Percentiles rank a stretch among this genome's conserved stretches.
phyloP scores from a whole-genome alignment of 2,797 vertebrate genomes.

The Cyprinodon diabolis region DNA sequence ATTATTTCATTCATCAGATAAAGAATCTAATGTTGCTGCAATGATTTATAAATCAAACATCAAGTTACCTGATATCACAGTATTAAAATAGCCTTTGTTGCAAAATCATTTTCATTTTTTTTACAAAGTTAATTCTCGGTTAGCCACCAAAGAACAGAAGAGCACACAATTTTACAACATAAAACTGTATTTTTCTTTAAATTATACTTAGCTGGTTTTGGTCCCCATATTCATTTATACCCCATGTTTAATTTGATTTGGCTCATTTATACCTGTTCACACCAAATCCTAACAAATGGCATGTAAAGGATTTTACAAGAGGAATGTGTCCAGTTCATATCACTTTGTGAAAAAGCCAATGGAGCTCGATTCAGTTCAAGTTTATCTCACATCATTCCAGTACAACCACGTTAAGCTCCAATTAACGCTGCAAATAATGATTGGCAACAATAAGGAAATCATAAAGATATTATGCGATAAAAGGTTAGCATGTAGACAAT shows the following conservation, averaged over 20 bases:
- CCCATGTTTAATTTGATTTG: neutral
- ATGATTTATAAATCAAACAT: constrained; percentile 8
- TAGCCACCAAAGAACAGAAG: neutral
- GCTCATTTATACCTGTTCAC: neutral
- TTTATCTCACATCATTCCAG: too few species aligned
- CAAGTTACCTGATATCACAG: constrained; percentile 4
- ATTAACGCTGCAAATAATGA: too few species aligned
- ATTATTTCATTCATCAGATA: neutral
- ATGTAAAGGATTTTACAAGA: neutral
- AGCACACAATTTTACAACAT: neutral
- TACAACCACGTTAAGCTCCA: too few species aligned
- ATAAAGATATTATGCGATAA: neutral
- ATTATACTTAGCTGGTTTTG: neutral
- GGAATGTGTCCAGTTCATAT: too few species aligned
- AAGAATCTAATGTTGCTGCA: neutral
- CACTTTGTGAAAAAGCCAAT: too few species aligned
- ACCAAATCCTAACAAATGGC: neutral
- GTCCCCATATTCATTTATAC: neutral
- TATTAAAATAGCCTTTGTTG: neutral
- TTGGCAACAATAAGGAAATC: neutral
- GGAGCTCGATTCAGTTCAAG: too few species aligned
- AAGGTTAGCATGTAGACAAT: neutral
- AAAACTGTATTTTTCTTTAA: neutral
- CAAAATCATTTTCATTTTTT: neutral
- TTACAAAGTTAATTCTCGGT: neutral